Conservation (phyloP, 2,888 invertebrate species). For the Tetanocera ferruginea region DNA sequence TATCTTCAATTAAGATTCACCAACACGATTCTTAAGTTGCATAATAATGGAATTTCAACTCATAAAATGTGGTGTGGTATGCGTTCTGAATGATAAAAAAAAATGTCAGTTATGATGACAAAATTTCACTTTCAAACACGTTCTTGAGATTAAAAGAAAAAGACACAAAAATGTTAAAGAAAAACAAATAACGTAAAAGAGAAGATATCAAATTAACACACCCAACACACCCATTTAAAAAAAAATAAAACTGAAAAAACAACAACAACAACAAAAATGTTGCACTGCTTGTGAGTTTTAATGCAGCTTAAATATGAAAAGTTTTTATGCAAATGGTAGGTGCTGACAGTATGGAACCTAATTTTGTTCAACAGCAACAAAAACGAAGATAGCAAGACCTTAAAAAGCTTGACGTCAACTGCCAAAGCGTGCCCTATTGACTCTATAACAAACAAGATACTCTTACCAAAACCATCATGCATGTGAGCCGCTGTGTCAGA, state of each 20-base stretch:
- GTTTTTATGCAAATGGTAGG: background rate
- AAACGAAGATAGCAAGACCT: background rate
- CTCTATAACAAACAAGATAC: too few relatives aligned
- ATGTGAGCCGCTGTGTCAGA: too few relatives aligned
- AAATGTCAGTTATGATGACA: background rate
- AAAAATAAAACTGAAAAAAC: background rate
- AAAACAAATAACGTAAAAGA: background rate
- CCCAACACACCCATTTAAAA: background rate
- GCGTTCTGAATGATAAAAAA: constrained; percentile 24
- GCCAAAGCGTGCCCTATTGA: too few relatives aligned
- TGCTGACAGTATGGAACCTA: too few relatives aligned
- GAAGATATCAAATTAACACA: background rate
- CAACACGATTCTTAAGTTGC: background rate
- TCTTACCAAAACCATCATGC: too few relatives aligned
- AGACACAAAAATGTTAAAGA: background rate
- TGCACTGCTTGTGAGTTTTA: background rate
- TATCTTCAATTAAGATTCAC: background rate
- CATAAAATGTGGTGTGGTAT: constrained; percentile 2
- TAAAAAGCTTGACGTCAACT: background rate
- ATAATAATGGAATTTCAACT: background rate
- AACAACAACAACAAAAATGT: background rate
- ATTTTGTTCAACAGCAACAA: background rate
- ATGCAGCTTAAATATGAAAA: background rate
- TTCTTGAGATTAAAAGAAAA: background rate
- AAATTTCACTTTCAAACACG: constrained; percentile 16